phyloP scores from a whole-genome alignment of 2,888 invertebrate species.

The Pachliopta kotzebuea region DNA sequence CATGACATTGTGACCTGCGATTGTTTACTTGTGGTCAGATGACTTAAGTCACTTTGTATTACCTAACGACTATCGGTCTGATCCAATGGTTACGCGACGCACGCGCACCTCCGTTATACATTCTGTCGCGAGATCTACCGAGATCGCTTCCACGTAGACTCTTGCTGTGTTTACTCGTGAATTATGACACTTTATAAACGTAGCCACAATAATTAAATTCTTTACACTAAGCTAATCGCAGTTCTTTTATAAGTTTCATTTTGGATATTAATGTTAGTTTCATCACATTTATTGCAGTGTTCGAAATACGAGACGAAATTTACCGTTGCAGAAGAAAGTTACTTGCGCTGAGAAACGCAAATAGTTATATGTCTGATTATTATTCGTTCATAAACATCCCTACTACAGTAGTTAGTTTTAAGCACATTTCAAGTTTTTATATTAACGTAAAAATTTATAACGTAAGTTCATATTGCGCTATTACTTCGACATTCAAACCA shows the following conservation, averaged over 20 bases:
- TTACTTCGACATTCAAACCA: slow-evolving; percentile 20
- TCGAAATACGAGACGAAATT: slow-evolving; percentile 43
- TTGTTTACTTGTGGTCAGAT: slow-evolving; percentile 73
- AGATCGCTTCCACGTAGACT: slow-evolving; percentile 63
- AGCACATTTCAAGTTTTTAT: slow-evolving; percentile 8
- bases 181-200: slow-evolving; percentile 62
- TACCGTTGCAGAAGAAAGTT: slow-evolving; percentile 71
- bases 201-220: slow-evolving; percentile 10
- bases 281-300: slow-evolving; percentile 43
- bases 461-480: neutral
- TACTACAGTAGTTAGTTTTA: slow-evolving; percentile 46
- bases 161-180: slow-evolving; percentile 70
- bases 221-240: slow-evolving; percentile 8
- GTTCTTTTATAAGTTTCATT: slow-evolving; percentile 32
- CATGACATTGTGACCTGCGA: slow-evolving; percentile 62
- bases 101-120: slow-evolving; percentile 50
- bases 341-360: slow-evolving; percentile 45
- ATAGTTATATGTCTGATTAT: slow-evolving; percentile 43
- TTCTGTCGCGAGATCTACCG: slow-evolving; percentile 44
- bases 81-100: slow-evolving; percentile 38
- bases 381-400: slow-evolving; percentile 46
- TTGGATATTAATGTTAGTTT: slow-evolving; percentile 50
- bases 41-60: slow-evolving; percentile 43
- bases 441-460: too few relatives aligned
- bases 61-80: slow-evolving; percentile 36